These are phyloP conservation scores for Galerucella pusilla DNA, from an alignment of 2,888 invertebrate species.

Conservation along the genomic window DNA sequence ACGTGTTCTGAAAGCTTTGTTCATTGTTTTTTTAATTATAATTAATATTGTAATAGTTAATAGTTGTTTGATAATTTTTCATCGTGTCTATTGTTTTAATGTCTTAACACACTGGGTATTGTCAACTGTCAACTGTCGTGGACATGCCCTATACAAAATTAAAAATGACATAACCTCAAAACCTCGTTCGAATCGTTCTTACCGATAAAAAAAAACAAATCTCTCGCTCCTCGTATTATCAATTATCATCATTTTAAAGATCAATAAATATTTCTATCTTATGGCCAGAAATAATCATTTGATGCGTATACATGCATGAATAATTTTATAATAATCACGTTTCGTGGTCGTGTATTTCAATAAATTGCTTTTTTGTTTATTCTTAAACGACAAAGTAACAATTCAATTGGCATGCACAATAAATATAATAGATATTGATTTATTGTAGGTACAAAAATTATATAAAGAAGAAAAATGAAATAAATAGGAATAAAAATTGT, in stretches of 20 bases:
- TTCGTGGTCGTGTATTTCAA: neutral
- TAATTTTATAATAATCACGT: neutral
- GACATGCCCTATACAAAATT: too few species aligned
- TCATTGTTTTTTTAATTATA: too few species aligned
- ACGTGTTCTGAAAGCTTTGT: too few species aligned
- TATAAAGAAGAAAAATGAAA: neutral
- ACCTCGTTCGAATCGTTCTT: too few species aligned
- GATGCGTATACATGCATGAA: slow-evolving; percentile 1
- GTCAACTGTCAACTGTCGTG: too few species aligned
- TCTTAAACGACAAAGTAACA: neutral
- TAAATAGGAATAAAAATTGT: neutral
- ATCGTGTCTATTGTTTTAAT: too few species aligned
- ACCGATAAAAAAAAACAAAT: too few species aligned
- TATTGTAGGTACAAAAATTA: neutral
- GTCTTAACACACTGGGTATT: too few species aligned
- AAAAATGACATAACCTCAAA: too few species aligned
- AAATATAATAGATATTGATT: neutral
- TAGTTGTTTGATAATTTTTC: too few species aligned
- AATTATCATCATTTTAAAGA: neutral
- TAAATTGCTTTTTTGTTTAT: neutral
- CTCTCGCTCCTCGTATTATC: too few species aligned
- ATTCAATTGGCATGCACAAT: neutral
- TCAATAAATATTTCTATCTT: neutral
- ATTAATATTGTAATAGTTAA: too few species aligned
- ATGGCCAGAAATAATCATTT: slow-evolving; percentile 4